Conservation (phyloP, 2,113 vertebrate species). For the Ceyx cyanopectus region DNA sequence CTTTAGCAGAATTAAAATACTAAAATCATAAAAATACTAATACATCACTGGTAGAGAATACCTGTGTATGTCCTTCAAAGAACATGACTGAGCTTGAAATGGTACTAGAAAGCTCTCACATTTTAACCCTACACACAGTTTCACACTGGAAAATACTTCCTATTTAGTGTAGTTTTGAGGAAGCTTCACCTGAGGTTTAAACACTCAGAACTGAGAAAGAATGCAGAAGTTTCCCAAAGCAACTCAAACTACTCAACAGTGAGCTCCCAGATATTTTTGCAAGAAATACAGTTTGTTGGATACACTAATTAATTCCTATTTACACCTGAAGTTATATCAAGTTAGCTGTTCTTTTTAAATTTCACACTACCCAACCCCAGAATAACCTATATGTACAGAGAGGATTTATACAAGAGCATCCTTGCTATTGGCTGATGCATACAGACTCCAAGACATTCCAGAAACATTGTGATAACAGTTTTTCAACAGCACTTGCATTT, state of each 20-base stretch:
- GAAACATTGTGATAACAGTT: neutral
- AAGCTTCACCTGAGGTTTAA: neutral
- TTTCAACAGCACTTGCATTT: neutral
- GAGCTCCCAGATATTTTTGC: neutral
- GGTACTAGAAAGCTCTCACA: neutral
- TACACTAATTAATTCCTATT: neutral
- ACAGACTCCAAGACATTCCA: neutral
- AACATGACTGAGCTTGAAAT: neutral
- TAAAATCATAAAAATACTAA: neutral
- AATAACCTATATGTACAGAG: neutral
- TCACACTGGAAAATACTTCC: neutral
- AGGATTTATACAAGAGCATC: neutral
- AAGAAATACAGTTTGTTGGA: neutral
- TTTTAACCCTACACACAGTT: neutral
- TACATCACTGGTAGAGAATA: neutral
- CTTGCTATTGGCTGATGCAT: neutral
- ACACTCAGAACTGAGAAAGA: neutral
- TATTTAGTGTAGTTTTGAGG: neutral
- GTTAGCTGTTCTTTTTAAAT: neutral
- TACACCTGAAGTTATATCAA: neutral
- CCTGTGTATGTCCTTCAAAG: neutral
- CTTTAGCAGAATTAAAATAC: neutral
- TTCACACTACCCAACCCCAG: neutral
- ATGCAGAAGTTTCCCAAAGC: neutral
- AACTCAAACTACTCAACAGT: neutral